Evolutionary conservation across 2,888 invertebrate genomes (phyloP).

Genomic region (Atherix ibis): DNA sequence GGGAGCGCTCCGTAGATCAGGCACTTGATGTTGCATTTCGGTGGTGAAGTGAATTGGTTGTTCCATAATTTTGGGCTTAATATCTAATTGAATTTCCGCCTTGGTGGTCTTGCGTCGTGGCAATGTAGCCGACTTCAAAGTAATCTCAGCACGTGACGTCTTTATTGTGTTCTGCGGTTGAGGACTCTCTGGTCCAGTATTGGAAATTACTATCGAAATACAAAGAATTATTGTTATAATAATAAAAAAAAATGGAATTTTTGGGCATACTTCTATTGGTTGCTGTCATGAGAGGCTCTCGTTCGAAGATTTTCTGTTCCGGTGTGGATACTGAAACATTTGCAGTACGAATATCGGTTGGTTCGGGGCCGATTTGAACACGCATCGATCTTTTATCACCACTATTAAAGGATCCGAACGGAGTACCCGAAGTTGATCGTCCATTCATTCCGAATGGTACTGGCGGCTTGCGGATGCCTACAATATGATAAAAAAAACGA

Average conservation of each 20-base stretch:
- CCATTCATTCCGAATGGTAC: slow-evolving; percentile 43
- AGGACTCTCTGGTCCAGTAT: slow-evolving; percentile 3
- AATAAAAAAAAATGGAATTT: neutral
- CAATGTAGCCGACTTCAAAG: slow-evolving; percentile 48
- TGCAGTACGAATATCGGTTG: slow-evolving; percentile 24
- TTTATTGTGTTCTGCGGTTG: slow-evolving; percentile 27
- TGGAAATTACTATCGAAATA: too few species aligned
- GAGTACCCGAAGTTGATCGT: slow-evolving; percentile 43
- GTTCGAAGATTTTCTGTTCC: slow-evolving; percentile 18
- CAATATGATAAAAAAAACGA: slow-evolving; percentile 17
- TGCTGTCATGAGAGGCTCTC: slow-evolving; percentile 11
- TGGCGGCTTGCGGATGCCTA: slow-evolving; percentile 44
- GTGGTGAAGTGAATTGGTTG: slow-evolving; percentile 39
- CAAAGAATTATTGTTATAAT: neutral
- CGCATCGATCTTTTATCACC: too few species aligned
- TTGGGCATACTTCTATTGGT: slow-evolving; percentile 9
- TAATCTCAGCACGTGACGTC: slow-evolving; percentile 48
- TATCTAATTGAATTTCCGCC: slow-evolving; percentile 45
- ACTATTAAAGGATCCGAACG: too few species aligned
- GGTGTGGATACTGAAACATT: slow-evolving; percentile 29
- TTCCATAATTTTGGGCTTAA: slow-evolving; percentile 30
- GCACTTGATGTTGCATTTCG: slow-evolving; percentile 43
- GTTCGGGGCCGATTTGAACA: slow-evolving; percentile 25
- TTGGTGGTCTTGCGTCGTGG: slow-evolving; percentile 48
- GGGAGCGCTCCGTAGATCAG: slow-evolving; percentile 32